Evolutionary conservation across 2,797 vertebrate genomes (phyloP), one percentile per base, ranked within the genome.

Genomic region (Xenentodon cancila): DNA sequence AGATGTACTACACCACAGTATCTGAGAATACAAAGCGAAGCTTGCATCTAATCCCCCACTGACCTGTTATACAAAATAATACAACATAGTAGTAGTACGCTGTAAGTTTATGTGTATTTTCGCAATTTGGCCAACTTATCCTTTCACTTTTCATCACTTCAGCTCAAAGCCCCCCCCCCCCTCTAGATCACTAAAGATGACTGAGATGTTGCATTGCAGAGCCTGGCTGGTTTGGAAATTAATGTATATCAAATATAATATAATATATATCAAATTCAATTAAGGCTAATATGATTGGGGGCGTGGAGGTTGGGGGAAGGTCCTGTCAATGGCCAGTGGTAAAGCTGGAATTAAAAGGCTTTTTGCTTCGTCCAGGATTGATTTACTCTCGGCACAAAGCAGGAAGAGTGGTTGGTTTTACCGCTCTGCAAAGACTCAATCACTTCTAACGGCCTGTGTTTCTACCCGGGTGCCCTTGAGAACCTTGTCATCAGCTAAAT

Each of bases 231-330:
- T 83, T 64, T 63, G 67, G 57, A 73, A 67, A 77, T 56, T 60
- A 84, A 69, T 81, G 68, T n/a, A n/a, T n/a, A n/a, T n/a, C n/a
- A n/a, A n/a, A n/a, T n/a, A n/a, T n/a, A n/a, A n/a, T n/a, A n/a
- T n/a, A 77, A 83, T 74, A 68, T 27, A 44, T 71, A 63, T 80
- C 50, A 61, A 37, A 80, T 79, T 74, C 17, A 69, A 64, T 87
- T 80, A 68, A 37, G 64, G 55, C 53, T 86, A 77, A 84, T 88
- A 80, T 68, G 68, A 88, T 83, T 60, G 81, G 66, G 9, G 22
- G 64, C 11, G 34, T 37, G 34, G 34, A 37, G 34, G 34, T 37
- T 37, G 34, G 34, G 34, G 34, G 34, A 5, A 34, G 46, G 62
- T 64, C 13, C 67, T 67, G 57, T 51, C 79, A 75, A 73, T 80